A percentile compares a stretch with the other conserved stretches of the same genome.
Conservation (phyloP, 2,888 invertebrate genomes). For the Eupithecia dodoneata region DNA sequence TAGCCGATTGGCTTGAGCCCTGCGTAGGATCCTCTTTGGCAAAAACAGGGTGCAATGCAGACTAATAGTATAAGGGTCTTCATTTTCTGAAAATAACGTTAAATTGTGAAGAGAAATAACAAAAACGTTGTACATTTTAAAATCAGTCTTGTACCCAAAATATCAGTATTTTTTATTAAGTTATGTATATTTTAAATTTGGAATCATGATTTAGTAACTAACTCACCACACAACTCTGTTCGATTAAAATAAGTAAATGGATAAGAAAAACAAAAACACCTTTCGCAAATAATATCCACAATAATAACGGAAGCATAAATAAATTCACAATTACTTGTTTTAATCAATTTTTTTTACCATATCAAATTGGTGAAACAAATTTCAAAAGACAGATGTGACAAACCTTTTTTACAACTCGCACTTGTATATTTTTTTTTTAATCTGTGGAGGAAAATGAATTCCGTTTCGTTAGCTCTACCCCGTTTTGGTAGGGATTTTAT, state of each 20-base stretch:
- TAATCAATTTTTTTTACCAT: background rate
- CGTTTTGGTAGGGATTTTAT: too few relatives aligned
- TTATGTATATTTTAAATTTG: background rate
- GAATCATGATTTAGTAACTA: background rate
- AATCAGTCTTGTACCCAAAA: too few relatives aligned
- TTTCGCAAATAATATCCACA: background rate
- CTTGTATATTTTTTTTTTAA: background rate
- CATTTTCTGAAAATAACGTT: conserved; percentile 4
- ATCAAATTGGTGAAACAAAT: conserved; percentile 1
- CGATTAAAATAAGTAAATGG: background rate
- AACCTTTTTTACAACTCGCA: background rate
- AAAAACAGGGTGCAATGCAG: conserved; percentile 32
- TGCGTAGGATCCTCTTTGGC: conserved; percentile 48
- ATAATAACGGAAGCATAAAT: background rate
- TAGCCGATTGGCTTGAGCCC: conserved; percentile 7
- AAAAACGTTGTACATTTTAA: too few relatives aligned
- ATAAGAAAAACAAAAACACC: background rate
- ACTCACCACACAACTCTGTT: background rate
- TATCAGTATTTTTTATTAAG: too few relatives aligned
- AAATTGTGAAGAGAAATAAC: too few relatives aligned
- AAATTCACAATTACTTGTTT: background rate
- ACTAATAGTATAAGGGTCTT: background rate
- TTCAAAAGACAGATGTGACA: background rate
- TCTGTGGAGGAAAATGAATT: background rate
- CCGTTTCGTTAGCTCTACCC: too few relatives aligned